Percentiles rank a stretch among this genome's conserved stretches.
Evolutionary conservation across 2,113 vertebrate genomes (phyloP).

Genomic region (Nannobrachium achirus): DNA sequence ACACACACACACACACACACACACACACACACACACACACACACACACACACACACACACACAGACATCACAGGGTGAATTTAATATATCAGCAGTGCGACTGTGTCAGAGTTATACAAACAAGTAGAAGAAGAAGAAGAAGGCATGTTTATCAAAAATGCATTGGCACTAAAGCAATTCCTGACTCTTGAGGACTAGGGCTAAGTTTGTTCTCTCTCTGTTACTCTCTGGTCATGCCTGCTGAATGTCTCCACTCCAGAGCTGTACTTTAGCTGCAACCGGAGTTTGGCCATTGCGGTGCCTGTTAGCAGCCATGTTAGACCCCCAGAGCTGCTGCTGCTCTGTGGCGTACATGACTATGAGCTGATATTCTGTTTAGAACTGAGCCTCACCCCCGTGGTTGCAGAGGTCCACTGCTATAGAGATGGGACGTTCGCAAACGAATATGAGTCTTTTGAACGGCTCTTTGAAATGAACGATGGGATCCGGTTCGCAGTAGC

Average conservation of each 20-base stretch:
- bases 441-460: too few relatives aligned
- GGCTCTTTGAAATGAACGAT: too few relatives aligned
- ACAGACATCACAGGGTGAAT: slow-evolving; percentile 54
- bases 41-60: background rate
- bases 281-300: background rate
- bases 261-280: background rate
- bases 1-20: slow-evolving; percentile 10
- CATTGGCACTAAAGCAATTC: slow-evolving; percentile 64
- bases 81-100: slow-evolving; percentile 59
- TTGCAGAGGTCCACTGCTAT: background rate
- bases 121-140: slow-evolving; percentile 49
- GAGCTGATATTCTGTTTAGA: background rate
- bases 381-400: background rate
- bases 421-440: too few relatives aligned
- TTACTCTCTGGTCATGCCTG: slow-evolving; percentile 53
- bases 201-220: slow-evolving; percentile 49
- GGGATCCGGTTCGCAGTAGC: too few relatives aligned
- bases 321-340: background rate
- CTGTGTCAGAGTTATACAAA: slow-evolving; percentile 45
- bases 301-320: background rate
- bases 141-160: slow-evolving; percentile 69
- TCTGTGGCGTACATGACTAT: background rate
- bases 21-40: background rate
- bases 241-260: slow-evolving; percentile 23
- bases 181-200: slow-evolving; percentile 39